A percentile compares a stretch with the other conserved stretches of the same genome.
Conservation (phyloP, 2,113 vertebrate genomes). For the Serilophus lunatus region DNA sequence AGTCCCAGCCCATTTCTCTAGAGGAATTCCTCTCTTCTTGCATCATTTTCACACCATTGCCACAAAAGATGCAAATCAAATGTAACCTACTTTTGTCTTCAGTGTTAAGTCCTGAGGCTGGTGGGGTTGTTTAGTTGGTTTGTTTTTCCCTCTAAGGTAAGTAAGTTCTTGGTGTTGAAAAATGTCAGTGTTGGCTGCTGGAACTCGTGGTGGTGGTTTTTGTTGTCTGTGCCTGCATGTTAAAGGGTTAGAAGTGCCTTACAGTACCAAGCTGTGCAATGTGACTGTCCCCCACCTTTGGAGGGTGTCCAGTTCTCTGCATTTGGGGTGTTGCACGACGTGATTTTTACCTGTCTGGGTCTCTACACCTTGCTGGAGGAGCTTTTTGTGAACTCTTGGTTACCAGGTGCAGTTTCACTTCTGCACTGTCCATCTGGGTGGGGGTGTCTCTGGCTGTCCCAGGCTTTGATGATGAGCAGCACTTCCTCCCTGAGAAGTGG, state of each 20-base stretch:
- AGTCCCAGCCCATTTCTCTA: background rate
- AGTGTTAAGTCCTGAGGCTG: background rate
- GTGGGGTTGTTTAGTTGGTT: background rate
- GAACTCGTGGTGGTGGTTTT: background rate
- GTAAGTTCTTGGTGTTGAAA: background rate
- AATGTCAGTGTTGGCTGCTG: background rate
- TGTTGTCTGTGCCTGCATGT: background rate
- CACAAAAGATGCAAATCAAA: background rate
- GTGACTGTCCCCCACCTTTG: background rate
- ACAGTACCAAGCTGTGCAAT: background rate
- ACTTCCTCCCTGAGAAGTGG: background rate
- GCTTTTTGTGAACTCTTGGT: background rate
- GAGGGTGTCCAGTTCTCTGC: background rate
- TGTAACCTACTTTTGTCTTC: background rate
- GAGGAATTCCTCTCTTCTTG: background rate
- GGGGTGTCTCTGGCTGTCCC: background rate
- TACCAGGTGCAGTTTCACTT: background rate
- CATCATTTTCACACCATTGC: background rate
- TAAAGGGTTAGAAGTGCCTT: background rate
- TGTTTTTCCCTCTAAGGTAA: background rate
- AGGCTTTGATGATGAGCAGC: background rate
- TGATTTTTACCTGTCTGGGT: background rate
- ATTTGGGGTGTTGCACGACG: background rate
- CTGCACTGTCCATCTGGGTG: background rate
- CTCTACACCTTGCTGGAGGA: background rate